Evolutionary conservation across 2,888 invertebrate genomes (phyloP).

Genomic region (Theretra japonica): DNA sequence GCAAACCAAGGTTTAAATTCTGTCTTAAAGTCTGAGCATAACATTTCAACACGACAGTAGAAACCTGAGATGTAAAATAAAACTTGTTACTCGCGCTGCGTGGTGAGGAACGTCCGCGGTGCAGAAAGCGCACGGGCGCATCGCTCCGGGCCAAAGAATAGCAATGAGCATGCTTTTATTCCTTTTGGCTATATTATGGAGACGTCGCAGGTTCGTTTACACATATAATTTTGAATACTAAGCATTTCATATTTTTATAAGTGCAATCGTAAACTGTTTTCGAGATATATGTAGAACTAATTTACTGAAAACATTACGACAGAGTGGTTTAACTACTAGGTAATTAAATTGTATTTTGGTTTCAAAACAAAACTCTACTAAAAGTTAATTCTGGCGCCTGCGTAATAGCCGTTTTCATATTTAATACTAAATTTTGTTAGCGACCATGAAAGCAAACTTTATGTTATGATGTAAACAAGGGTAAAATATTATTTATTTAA

Average conservation of each 20-base stretch:
- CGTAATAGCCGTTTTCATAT: background rate
- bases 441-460: background rate
- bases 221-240: too few species aligned
- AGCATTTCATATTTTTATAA: too few species aligned
- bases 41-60: background rate
- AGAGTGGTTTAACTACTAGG: too few species aligned
- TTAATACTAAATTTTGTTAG: background rate
- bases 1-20: too few species aligned
- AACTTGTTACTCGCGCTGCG: background rate
- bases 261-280: too few species aligned
- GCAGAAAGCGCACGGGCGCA: slow-evolving; percentile 3
- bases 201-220: background rate
- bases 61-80: background rate
- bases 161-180: slow-evolving; percentile 3
- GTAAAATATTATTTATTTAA: background rate
- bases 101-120: background rate
- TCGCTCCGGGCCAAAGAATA: slow-evolving; percentile 3
- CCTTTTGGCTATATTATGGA: background rate
- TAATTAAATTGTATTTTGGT: too few species aligned
- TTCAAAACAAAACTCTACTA: too few species aligned
- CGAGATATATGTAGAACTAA: too few species aligned
- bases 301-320: too few species aligned
- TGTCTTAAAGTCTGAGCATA: background rate
- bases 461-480: background rate
- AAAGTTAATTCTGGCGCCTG: too few species aligned